Evolutionary conservation across 2,797 vertebrate genomes (phyloP).

Genomic region (Tenualosa thibaudeaui): DNA sequence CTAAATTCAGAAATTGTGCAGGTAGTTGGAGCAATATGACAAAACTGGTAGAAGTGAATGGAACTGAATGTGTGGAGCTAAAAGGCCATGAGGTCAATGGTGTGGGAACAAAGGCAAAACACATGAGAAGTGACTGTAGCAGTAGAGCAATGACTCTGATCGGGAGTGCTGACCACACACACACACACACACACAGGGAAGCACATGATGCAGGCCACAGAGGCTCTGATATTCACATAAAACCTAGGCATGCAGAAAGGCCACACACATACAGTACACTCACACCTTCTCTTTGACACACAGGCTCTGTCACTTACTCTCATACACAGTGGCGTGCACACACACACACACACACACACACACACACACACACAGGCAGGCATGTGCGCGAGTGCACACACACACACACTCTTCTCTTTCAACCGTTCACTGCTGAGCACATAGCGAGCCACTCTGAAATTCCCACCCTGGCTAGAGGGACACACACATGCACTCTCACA

Average conservation of each 20-base stretch:
- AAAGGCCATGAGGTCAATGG: background rate
- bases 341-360: conserved; percentile 2
- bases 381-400: background rate
- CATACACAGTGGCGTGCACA: background rate
- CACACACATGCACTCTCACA: background rate
- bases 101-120: background rate
- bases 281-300: conserved; percentile 8
- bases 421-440: background rate
- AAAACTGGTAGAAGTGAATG: background rate
- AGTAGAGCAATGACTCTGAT: background rate
- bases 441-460: conserved; percentile 13
- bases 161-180: background rate
- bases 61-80: background rate
- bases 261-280: background rate
- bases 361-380: background rate
- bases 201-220: conserved; percentile 14
- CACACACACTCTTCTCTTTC: conserved; percentile 4
- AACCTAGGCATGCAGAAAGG: conserved; percentile 8
- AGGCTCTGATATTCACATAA: conserved; percentile 19
- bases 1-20: background rate
- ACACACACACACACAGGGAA: background rate
- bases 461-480: background rate
- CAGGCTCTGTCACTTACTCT: background rate
- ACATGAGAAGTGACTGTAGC: background rate
- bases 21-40: background rate